phyloP scores from a whole-genome alignment of 2,113 vertebrate genomes.

The Colinus virginianus region DNA sequence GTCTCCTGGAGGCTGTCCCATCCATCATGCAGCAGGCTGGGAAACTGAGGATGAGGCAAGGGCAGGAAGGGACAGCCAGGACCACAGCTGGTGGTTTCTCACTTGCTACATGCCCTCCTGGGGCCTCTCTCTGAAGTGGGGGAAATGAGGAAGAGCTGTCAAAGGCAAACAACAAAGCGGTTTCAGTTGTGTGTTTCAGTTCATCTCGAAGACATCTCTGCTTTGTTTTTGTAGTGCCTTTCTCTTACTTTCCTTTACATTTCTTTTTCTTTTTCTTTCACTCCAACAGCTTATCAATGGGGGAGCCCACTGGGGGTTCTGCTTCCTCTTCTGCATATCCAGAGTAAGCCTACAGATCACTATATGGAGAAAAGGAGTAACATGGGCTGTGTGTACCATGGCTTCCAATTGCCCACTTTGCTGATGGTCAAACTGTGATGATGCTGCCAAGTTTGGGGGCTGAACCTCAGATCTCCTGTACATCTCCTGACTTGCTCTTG shows the following conservation, averaged over 20 bases:
- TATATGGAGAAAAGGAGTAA: not conserved
- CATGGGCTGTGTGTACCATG: not conserved
- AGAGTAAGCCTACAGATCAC: not conserved
- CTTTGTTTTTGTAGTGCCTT: not conserved
- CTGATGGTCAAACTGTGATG: not conserved
- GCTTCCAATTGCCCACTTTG: not conserved
- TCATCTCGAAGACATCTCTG: not conserved
- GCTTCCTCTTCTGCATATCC: not conserved
- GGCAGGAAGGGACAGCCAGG: not conserved
- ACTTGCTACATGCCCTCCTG: not conserved
- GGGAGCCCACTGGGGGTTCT: not conserved
- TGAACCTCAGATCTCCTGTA: not conserved
- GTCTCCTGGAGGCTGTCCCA: not conserved
- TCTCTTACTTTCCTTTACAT: not conserved
- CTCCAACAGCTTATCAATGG: not conserved
- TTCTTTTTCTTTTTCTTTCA: not conserved
- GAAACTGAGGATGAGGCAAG: not conserved
- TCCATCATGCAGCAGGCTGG: not conserved
- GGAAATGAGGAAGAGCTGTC: constrained; percentile 50
- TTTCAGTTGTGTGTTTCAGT: constrained; percentile 49
- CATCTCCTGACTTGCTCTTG: not conserved
- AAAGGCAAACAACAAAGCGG: constrained; percentile 7
- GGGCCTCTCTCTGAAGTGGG: not conserved
- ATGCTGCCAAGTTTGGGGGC: not conserved
- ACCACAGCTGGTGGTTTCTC: not conserved